Evolutionary conservation across 2,797 vertebrate species (phyloP).

Genomic region (Pogonophryne albipinna): DNA sequence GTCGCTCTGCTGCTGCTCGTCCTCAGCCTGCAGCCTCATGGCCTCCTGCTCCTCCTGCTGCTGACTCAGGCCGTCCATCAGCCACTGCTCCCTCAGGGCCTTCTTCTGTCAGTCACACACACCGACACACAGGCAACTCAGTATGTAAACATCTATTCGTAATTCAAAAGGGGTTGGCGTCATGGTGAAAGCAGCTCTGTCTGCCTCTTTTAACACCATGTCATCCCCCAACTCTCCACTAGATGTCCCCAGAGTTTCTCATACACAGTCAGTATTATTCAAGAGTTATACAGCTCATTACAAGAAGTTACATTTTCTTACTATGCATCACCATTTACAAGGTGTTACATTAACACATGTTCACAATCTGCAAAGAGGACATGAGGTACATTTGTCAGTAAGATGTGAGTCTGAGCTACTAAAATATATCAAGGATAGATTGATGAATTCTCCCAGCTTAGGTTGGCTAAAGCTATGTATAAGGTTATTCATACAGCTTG

Average conservation of each 20-base stretch:
- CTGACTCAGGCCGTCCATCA: conserved; percentile 92
- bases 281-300: background rate
- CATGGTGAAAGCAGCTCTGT: background rate
- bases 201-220: no score
- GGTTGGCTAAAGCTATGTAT: background rate
- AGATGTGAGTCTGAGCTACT: no score
- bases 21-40: conserved; percentile 88
- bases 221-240: background rate
- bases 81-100: conserved; percentile 94
- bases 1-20: conserved; percentile 87
- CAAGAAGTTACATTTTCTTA: background rate
- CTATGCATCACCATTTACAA: background rate
- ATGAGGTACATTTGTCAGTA: background rate
- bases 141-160: background rate
- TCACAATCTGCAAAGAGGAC: background rate
- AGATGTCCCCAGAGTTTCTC: background rate
- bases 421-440: no score
- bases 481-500: background rate
- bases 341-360: background rate
- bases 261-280: background rate
- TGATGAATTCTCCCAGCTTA: no score
- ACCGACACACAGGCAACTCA: conserved; percentile 11
- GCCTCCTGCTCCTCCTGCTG: conserved; percentile 91
- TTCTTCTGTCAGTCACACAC: conserved; percentile 89
- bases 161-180: background rate